These are phyloP conservation scores for Leucophenga varia DNA, from an alignment of 1,140 invertebrate genomes.

Conservation along the genomic window DNA sequence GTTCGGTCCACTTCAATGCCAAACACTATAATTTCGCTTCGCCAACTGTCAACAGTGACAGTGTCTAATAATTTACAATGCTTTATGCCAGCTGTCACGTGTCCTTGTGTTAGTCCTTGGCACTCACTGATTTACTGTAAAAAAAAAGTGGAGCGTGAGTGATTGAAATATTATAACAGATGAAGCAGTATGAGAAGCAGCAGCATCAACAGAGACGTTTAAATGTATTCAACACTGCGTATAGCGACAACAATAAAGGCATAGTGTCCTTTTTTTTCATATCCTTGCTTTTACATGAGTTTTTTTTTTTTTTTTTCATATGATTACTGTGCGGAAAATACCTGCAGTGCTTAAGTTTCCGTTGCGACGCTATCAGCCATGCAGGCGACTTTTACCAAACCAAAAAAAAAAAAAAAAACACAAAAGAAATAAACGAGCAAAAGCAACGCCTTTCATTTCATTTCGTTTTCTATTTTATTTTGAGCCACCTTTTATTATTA, in stretches of 20 bases:
- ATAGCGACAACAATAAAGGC: constrained; percentile 18
- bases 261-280: constrained; percentile 1
- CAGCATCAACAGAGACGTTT: constrained; percentile 44
- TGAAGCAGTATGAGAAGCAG: constrained; percentile 44
- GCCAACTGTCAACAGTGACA: too few relatives aligned
- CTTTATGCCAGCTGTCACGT: too few relatives aligned
- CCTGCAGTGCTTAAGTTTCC: too few relatives aligned
- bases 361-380: neutral
- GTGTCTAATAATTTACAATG: too few relatives aligned
- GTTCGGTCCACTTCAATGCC: too few relatives aligned
- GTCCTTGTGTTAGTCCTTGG: too few relatives aligned
- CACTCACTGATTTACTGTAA: constrained; percentile 26
- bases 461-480: constrained; percentile 9
- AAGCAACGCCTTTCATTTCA: neutral
- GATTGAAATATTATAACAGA: constrained; percentile 4
- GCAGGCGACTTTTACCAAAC: too few relatives aligned
- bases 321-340: constrained; percentile 46
- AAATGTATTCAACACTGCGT: constrained; percentile 41
- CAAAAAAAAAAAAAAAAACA: too few relatives aligned
- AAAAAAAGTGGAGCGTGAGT: neutral
- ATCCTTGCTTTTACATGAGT: constrained; percentile 5
- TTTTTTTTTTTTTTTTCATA: neutral
- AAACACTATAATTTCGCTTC: too few relatives aligned
- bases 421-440: neutral
- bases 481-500: neutral